Evolutionary conservation across 2,113 vertebrate species (phyloP), one percentile per base, ranked within the genome.

Genomic region (Rhipidura dahli): DNA sequence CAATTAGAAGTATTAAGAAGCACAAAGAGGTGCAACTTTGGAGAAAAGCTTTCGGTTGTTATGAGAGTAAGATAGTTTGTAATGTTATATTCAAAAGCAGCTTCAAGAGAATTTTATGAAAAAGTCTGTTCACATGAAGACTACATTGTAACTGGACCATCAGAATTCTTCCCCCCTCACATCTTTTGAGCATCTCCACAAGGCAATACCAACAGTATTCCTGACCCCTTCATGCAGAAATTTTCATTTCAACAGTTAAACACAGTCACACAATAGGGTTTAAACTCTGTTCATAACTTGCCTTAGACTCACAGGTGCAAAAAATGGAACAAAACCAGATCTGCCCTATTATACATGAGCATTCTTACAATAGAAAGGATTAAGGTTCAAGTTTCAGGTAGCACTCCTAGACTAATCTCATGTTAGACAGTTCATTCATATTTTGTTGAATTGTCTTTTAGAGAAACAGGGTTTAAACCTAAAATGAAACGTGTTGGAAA

Each of bases 161-260:
- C 61, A 59, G 19, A 68, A 71, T 23, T 30, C 10, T 0, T 0
- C 2, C 3, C 6, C 27, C 15, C 17, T 5, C 7, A 2, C 1
- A 0, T 37, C 22, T 65, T 73, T 12, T n/a, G 35, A 73, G 30
- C 53, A 73, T 14, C 33, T 66, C 37, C 26, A 56, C 8, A 53
- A 49, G 17, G 26, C 30, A 84, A 39, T 15, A 64, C 6, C 3
- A 7, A 49, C 37, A 83, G 18, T 7, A 72, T 59, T 57, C 57
- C 49, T 19, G 64, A 84, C 2, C 8, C 16, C 40, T 31, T 12
- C 27, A 70, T 19, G 31, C 54, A 91, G 26, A 91, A 68, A 75
- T 5, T 23, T 39, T 11, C 69, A 69, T 50, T 80, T 56, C 39
- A 79, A 39, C 30, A 66, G 23, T 47, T 90, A 50, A 65, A 70